These are phyloP conservation scores for Thamnaconus septentrionalis DNA, from an alignment of 2,113 vertebrate genomes.

Conservation along the genomic window DNA sequence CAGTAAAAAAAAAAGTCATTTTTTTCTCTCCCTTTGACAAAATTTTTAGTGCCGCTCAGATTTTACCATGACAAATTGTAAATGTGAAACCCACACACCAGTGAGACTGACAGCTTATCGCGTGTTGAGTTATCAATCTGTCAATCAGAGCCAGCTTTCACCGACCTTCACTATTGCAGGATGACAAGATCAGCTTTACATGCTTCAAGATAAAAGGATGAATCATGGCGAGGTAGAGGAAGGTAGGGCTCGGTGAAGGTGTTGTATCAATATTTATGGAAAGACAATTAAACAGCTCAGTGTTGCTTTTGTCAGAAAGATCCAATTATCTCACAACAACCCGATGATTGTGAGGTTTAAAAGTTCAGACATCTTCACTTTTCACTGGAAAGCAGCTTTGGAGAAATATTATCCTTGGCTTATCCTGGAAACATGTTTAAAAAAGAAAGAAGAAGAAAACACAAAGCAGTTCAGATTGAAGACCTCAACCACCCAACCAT, in stretches of 20 bases:
- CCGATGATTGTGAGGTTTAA: constrained; percentile 39
- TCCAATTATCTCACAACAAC: constrained; percentile 34
- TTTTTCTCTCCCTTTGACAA: too few relatives aligned
- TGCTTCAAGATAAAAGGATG: constrained; percentile 5
- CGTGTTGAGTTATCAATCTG: constrained; percentile 20
- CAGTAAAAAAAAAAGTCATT: too few relatives aligned
- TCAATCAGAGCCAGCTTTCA: constrained; percentile 15
- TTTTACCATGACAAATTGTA: constrained; percentile 20
- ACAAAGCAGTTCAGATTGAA: too few relatives aligned
- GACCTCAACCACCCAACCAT: too few relatives aligned
- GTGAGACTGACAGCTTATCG: constrained; percentile 9
- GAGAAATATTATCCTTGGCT: too few relatives aligned
- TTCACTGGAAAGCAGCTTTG: too few relatives aligned
- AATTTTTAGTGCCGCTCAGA: not conserved
- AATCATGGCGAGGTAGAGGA: constrained; percentile 10
- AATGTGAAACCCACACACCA: constrained; percentile 29
- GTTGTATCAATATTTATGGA: constrained; percentile 40
- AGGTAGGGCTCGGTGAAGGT: constrained; percentile 1
- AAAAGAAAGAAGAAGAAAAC: too few relatives aligned
- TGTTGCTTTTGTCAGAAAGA: constrained; percentile 33
- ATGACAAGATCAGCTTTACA: constrained; percentile 25
- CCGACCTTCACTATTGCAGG: constrained; percentile 34
- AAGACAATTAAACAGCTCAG: constrained; percentile 45
- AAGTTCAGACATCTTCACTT: not conserved
- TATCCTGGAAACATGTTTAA: too few relatives aligned